Evolutionary conservation across 2,888 invertebrate genomes (phyloP), one percentile per base, ranked within the genome.

Genomic region (Athalia cordata): DNA sequence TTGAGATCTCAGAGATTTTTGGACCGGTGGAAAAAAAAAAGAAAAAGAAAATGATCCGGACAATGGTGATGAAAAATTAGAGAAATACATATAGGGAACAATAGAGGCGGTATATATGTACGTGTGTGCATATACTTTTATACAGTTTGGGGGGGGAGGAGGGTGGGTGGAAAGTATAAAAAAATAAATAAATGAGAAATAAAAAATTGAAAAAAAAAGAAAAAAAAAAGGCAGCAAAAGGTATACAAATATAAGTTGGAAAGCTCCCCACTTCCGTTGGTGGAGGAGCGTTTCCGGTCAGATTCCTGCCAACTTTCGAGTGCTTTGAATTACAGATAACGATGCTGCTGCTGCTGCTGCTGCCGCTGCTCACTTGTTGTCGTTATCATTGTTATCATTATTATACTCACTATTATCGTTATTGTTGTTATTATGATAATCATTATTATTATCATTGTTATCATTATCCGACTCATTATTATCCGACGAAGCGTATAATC

Each of bases 281-380:
- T 59, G 59, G 72, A 29, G 29, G 29, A 59, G 59, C 59, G 81
- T 82, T 85, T 84, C 83, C 81, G 82, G 83, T 84, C 82, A 83
- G 81, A 82, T 85, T 82, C 81, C 81, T 81, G 70, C 81, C 81
- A 79, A 79, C 81, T 81, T 82, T 84, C 81, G 78, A 82, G 81
- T 79, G 81, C 81, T 80, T 80, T 80, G 80, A 82, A 80, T 82
- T 82, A 52, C 81, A 82, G 83, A 84, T 84, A 84, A 84, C 82
- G 84, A 84, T 82, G 83, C 81, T 81, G 55, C 9, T 55, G 55
- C 55, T 29, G 29, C 29, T 29, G 82, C n/a, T 47, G 72, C 70
- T 79, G 67, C n/a, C 49, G 59, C 57, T 72, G 72, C 59, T 72
- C 72, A 72, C 72, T 72, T 72, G 72, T 66, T 66, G 72, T 72